These are phyloP conservation scores for Coluber constrictor DNA, from an alignment of 2,797 vertebrate genomes.

Conservation along the genomic window DNA sequence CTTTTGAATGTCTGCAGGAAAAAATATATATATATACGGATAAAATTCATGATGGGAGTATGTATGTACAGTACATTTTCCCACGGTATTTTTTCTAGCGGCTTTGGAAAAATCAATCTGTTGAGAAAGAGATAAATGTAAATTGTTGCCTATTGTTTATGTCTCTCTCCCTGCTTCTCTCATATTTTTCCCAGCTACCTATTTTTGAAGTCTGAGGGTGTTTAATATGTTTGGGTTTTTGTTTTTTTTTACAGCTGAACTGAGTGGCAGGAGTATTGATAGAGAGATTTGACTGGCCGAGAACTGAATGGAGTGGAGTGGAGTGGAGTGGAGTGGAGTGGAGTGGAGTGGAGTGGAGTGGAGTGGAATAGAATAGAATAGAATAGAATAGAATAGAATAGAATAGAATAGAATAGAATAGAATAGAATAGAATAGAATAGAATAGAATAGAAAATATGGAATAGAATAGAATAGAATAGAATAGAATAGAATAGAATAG, in stretches of 20 bases:
- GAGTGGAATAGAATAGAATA: too few relatives aligned
- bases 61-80: neutral
- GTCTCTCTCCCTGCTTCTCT: neutral
- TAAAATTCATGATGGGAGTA: neutral
- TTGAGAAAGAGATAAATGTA: neutral
- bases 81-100: neutral
- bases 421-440: too few relatives aligned
- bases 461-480: too few relatives aligned
- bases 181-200: neutral
- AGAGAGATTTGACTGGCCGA: neutral
- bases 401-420: too few relatives aligned
- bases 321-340: too few relatives aligned
- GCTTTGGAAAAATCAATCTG: neutral
- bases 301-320: too few relatives aligned
- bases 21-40: too few relatives aligned
- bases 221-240: neutral
- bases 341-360: too few relatives aligned
- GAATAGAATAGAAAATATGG: too few relatives aligned
- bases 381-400: too few relatives aligned
- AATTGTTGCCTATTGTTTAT: neutral
- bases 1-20: neutral
- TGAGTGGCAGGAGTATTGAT: neutral
- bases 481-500: too few relatives aligned
- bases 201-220: neutral
- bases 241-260: neutral